Conservation (phyloP, 2,888 invertebrate genomes). For the Zygothrica quintamaculata region DNA sequence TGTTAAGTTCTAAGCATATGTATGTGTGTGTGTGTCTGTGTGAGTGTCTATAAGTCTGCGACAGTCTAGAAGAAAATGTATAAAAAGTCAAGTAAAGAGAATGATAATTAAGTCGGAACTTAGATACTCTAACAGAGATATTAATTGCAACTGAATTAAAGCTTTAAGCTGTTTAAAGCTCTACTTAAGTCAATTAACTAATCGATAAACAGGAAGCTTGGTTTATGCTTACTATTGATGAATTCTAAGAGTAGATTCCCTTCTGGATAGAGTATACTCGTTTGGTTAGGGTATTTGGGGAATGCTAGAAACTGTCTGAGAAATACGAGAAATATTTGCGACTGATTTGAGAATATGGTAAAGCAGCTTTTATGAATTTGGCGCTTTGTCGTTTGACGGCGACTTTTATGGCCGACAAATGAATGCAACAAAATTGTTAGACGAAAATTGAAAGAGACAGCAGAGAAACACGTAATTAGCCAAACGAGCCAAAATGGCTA, state of each 20-base stretch:
- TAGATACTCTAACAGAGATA: slow-evolving; percentile 24
- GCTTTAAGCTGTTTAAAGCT: neutral
- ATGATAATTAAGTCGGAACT: neutral
- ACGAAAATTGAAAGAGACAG: slow-evolving; percentile 77
- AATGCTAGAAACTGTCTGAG: slow-evolving; percentile 19
- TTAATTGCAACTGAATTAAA: no score
- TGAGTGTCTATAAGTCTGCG: slow-evolving; percentile 34
- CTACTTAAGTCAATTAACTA: no score
- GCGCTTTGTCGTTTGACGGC: slow-evolving; percentile 66
- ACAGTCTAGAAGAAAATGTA: slow-evolving; percentile 38
- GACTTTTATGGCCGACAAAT: slow-evolving; percentile 78
- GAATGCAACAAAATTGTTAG: slow-evolving; percentile 72
- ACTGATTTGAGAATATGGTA: slow-evolving; percentile 70
- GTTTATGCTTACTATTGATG: no score
- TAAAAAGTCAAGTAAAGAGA: slow-evolving; percentile 8
- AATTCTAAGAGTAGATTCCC: no score
- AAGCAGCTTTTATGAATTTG: slow-evolving; percentile 64
- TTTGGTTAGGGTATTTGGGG: slow-evolving; percentile 33
- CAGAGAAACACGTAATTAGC: slow-evolving; percentile 75
- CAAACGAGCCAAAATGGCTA: slow-evolving; percentile 49
- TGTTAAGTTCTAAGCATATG: neutral
- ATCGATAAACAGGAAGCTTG: no score
- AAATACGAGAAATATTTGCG: slow-evolving; percentile 59
- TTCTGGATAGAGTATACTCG: no score
- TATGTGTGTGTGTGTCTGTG: slow-evolving; percentile 11